phyloP scores from a whole-genome alignment of 2,113 vertebrate genomes.

The Peucedramus taeniatus region DNA sequence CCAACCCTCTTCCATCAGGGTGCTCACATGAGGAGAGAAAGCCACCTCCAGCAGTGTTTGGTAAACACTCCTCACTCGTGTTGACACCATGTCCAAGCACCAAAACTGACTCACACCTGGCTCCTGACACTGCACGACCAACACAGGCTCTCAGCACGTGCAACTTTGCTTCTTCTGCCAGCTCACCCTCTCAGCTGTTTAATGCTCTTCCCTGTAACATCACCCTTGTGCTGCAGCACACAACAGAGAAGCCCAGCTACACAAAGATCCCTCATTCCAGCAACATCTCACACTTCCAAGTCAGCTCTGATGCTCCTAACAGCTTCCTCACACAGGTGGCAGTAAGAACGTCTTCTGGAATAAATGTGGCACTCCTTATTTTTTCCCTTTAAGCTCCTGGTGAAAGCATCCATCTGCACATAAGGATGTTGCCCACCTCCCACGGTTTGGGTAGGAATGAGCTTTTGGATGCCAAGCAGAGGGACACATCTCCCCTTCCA shows the following conservation, averaged over 20 bases:
- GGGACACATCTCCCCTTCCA: accelerated
- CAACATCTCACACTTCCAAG: background rate
- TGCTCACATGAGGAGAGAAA: background rate
- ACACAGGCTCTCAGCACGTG: background rate
- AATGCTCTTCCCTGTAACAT: background rate
- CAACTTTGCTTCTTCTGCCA: background rate
- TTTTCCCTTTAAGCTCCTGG: background rate
- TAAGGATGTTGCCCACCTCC: background rate
- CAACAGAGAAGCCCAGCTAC: background rate
- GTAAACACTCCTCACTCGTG: background rate
- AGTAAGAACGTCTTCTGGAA: background rate
- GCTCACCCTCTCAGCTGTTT: background rate
- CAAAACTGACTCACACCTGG: background rate
- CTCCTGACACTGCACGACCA: background rate
- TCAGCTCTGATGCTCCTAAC: background rate
- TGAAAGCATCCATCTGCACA: background rate
- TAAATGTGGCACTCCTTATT: background rate
- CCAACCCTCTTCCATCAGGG: background rate
- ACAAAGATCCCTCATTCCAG: background rate
- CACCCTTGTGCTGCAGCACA: background rate
- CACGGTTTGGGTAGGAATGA: accelerated
- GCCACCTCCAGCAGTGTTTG: background rate
- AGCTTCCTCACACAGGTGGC: accelerated
- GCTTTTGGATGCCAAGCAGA: accelerated
- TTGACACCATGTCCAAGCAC: background rate